Evolutionary conservation across 2,797 vertebrate genomes (phyloP).

Genomic region (Podarcis lilfordi): DNA sequence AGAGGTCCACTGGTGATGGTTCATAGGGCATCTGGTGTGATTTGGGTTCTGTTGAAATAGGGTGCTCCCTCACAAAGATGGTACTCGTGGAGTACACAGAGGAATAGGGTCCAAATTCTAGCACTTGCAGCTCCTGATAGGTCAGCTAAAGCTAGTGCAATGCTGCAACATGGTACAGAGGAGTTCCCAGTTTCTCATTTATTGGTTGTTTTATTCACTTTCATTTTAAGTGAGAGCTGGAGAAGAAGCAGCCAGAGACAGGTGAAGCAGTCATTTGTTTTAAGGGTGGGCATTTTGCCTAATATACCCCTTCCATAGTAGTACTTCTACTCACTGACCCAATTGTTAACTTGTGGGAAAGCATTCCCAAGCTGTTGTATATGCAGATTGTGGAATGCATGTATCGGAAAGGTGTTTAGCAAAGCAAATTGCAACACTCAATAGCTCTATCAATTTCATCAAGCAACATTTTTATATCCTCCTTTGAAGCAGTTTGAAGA

Average conservation of each 20-base stretch:
- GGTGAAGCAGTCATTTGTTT: too few species aligned
- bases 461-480: constrained; percentile 63
- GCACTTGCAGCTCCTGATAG: not conserved
- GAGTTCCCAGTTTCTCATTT: not conserved
- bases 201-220: not conserved
- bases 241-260: not conserved
- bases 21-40: too few species aligned
- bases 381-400: constrained; percentile 53
- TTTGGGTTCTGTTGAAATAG: too few species aligned
- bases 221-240: not conserved
- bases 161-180: not conserved
- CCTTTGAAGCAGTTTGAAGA: constrained; percentile 66
- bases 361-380: constrained; percentile 44
- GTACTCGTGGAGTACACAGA: not conserved
- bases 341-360: constrained; percentile 21
- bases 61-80: not conserved
- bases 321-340: not conserved
- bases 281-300: not conserved
- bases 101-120: not conserved
- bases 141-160: not conserved
- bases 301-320: not conserved
- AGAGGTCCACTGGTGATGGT: too few species aligned
- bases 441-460: constrained; percentile 57
- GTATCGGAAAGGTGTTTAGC: constrained; percentile 54
- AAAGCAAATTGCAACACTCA: constrained; percentile 47